phyloP scores from a whole-genome alignment of 2,888 invertebrate species.

The Drosophila austrosaltans region DNA sequence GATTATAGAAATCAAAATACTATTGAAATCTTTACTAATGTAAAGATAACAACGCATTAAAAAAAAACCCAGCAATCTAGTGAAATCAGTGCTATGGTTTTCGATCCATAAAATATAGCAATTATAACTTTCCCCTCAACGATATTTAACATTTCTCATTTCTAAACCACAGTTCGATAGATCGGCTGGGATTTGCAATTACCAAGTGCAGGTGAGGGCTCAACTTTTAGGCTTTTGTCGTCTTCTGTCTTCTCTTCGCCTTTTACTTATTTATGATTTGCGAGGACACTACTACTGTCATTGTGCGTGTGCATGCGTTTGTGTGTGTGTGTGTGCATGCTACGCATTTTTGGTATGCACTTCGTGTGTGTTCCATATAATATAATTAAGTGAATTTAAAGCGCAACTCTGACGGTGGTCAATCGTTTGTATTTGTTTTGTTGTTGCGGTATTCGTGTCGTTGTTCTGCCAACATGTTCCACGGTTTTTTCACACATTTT shows the following conservation, averaged over 20 bases:
- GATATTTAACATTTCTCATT: background rate
- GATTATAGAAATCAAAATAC: background rate
- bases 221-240: slow-evolving; percentile 28
- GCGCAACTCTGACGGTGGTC: slow-evolving; percentile 71
- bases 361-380: slow-evolving; percentile 81
- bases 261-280: slow-evolving; percentile 75
- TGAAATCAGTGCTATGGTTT: background rate
- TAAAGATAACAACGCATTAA: too few species aligned
- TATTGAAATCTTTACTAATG: too few species aligned
- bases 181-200: slow-evolving; percentile 53
- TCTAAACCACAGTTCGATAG: slow-evolving; percentile 35
- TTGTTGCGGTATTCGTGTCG: slow-evolving; percentile 45
- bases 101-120: background rate
- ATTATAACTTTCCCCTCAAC: background rate
- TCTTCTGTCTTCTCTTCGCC: slow-evolving; percentile 29
- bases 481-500: slow-evolving; percentile 69
- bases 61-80: background rate
- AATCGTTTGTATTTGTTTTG: slow-evolving; percentile 44
- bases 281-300: slow-evolving; percentile 62
- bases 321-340: slow-evolving; percentile 35
- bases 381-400: slow-evolving; percentile 81
- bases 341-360: slow-evolving; percentile 67
- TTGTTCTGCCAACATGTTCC: slow-evolving; percentile 58
- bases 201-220: slow-evolving; percentile 47
- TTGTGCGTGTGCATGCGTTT: slow-evolving; percentile 26